Evolutionary conservation across 2,888 invertebrate species (phyloP), one percentile per base, ranked within the genome.

Genomic region (Blastobasis adustella): DNA sequence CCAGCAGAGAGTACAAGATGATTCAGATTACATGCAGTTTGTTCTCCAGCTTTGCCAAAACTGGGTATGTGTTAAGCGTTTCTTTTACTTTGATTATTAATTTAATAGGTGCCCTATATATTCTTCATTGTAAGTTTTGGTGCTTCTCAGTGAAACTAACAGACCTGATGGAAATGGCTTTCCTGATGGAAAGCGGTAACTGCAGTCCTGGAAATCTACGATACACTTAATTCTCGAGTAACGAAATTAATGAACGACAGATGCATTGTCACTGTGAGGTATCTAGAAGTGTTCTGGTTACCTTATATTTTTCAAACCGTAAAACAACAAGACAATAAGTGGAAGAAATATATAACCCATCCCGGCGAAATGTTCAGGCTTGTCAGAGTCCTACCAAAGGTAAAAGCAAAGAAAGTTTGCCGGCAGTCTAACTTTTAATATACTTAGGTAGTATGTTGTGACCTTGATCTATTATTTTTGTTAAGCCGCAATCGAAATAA

Each of bases 31-130:
- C 64, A 0, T 78, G 77, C 53, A 56, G 62, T 0, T 50, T 79
- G 0, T 80, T 78, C 46, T 76, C 76, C 0, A 81, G 80, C 54
- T 79, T 81, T 49, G 80, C 79, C 4, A 79, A 79, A 62, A 73
- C 65, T 54, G 79, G 82, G 82, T 81, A 54, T 72, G 76, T 67
- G 1, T 5, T 10, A 0, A 41, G 10, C 10, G 10, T 39, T 6
- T 2, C 7, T 44, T 36, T 46, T 6, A 4, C 8, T 3, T 5
- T 41, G 10, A 39, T 10, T 38, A 10, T 38, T n/a, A 50, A 41
- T 10, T 51, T 46, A 49, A 46, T 46, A 37, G n/a, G 6, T 38
- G n/a, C 36, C 5, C 9, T 36, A n/a, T 48, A 6, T 48, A 23
- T 36, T 36, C 23, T 23, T 8, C 7, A 36, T 2, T 23, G 7